phyloP scores from a whole-genome alignment of 2,113 vertebrate species.

The Paralichthys olivaceus region DNA sequence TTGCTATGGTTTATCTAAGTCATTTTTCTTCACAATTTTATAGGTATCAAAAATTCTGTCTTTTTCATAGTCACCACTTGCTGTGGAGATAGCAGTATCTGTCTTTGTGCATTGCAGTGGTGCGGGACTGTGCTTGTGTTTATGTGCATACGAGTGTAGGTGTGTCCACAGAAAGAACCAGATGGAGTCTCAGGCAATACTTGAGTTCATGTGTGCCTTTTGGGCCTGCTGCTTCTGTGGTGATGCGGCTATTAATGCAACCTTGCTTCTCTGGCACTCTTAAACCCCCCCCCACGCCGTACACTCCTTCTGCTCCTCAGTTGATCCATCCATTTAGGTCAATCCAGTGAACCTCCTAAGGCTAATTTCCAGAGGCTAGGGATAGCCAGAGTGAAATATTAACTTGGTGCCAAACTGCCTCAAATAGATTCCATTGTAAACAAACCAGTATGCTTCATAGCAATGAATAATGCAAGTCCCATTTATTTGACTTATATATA shows the following conservation, averaged over 20 bases:
- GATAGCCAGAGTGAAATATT: conserved; percentile 58
- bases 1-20: background rate
- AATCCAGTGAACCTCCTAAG: conserved; percentile 35
- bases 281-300: background rate
- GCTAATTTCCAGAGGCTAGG: conserved; percentile 51
- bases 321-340: conserved; percentile 56
- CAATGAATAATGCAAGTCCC: conserved; percentile 34
- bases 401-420: conserved; percentile 45
- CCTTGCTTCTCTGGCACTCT: conserved; percentile 32
- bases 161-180: background rate
- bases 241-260: conserved; percentile 29
- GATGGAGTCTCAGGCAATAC: background rate
- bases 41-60: background rate
- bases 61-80: background rate
- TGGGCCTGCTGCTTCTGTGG: conserved; percentile 16
- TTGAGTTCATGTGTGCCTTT: background rate
- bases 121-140: conserved; percentile 2
- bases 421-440: conserved; percentile 41
- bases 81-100: background rate
- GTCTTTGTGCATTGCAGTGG: background rate
- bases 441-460: conserved; percentile 29
- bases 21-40: background rate
- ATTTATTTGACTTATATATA: conserved; percentile 7
- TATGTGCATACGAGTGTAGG: background rate
- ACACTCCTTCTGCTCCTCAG: conserved; percentile 34